Conservation (phyloP, 2,888 invertebrate genomes). For the Oscheius onirici region DNA sequence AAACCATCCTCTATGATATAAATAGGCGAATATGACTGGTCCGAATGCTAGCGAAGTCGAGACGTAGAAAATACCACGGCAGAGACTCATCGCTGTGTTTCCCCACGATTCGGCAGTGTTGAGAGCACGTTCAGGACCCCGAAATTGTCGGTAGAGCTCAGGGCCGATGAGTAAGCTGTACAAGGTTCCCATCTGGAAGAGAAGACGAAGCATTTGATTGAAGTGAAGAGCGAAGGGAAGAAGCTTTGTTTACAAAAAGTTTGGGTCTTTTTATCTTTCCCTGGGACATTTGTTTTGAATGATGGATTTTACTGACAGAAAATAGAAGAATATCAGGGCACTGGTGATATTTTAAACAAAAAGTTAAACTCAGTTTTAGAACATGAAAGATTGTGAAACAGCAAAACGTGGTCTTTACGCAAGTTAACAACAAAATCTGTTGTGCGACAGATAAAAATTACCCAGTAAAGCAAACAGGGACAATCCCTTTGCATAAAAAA, state of each 20-base stretch:
- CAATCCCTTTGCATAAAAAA: no score
- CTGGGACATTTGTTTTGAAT: neutral
- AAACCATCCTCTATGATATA: slow-evolving; percentile 43
- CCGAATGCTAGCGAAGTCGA: slow-evolving; percentile 48
- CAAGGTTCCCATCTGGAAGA: slow-evolving; percentile 25
- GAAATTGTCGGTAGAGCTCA: slow-evolving; percentile 46
- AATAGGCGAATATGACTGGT: slow-evolving; percentile 38
- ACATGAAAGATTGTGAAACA: no score
- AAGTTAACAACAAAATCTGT: no score
- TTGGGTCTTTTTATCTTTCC: neutral
- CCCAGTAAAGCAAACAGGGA: no score
- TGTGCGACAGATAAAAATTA: no score
- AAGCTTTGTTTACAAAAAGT: neutral
- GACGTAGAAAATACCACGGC: slow-evolving; percentile 45
- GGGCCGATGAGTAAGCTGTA: slow-evolving; percentile 39
- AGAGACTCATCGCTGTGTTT: slow-evolving; percentile 36
- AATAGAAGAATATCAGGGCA: neutral
- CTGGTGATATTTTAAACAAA: no score
- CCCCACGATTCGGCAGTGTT: slow-evolving; percentile 39
- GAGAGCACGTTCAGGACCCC: slow-evolving; percentile 27
- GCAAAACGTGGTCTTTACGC: no score
- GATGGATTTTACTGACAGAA: neutral
- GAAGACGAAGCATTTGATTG: neutral
- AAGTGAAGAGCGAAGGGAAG: neutral
- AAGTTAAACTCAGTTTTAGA: no score